These are phyloP conservation scores for Myrmecobius fasciatus DNA, from an alignment of 2,113 vertebrate genomes.

Conservation along the genomic window DNA sequence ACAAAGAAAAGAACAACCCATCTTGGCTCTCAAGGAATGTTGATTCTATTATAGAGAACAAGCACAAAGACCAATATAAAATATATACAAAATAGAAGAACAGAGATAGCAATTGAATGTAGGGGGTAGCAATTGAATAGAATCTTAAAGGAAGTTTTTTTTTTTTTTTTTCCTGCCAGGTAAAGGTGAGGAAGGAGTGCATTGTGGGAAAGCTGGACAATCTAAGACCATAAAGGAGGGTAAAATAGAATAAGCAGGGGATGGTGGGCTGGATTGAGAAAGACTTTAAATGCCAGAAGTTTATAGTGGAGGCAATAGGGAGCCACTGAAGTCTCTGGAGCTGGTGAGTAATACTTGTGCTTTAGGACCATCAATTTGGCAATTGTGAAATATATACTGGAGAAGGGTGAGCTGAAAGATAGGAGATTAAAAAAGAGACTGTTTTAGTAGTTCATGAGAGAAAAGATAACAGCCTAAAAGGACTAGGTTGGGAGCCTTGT, in stretches of 20 bases:
- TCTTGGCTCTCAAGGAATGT: background rate
- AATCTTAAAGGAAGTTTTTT: background rate
- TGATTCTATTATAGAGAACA: background rate
- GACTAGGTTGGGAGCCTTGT: background rate
- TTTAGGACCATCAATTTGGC: background rate
- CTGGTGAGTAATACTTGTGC: background rate
- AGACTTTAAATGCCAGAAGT: background rate
- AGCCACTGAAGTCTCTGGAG: background rate
- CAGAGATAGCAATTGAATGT: background rate
- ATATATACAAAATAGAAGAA: background rate
- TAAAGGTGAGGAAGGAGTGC: background rate
- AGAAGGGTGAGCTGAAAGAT: background rate
- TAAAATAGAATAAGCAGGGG: background rate
- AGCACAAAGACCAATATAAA: background rate
- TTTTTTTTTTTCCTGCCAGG: background rate
- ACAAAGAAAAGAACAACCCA: background rate
- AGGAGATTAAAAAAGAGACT: background rate
- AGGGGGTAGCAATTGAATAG: background rate
- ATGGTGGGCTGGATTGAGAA: background rate
- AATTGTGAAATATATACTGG: background rate
- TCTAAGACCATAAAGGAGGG: background rate
- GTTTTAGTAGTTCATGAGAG: background rate
- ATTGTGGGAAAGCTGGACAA: background rate
- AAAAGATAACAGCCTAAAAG: background rate
- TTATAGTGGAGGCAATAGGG: background rate